Percentiles rank a stretch among this genome's conserved stretches.
phyloP scores from a whole-genome alignment of 2,888 invertebrate genomes.

The Apoderus coryli region DNA sequence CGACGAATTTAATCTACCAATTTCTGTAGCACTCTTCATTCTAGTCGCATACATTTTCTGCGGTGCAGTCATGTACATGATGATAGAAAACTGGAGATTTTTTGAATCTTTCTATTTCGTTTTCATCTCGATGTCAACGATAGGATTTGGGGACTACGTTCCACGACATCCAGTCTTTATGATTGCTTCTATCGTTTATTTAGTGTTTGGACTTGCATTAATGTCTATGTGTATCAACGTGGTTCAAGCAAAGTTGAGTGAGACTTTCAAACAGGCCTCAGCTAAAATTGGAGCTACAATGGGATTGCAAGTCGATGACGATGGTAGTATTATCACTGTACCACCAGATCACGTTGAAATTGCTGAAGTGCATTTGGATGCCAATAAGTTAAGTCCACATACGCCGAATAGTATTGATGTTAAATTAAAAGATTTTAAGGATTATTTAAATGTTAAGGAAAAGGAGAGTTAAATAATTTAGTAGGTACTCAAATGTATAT shows the following conservation, averaged over 20 bases:
- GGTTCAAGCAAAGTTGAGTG: slow-evolving; percentile 58
- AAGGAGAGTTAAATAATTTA: no score
- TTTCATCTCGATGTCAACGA: slow-evolving; percentile 92
- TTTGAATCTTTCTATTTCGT: slow-evolving; percentile 94
- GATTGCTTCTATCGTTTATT: slow-evolving; percentile 83
- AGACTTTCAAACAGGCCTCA: slow-evolving; percentile 72
- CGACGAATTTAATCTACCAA: slow-evolving; percentile 90
- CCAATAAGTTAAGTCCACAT: no score
- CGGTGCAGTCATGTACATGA: slow-evolving; percentile 66
- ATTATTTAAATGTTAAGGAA: no score
- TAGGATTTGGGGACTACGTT: slow-evolving; percentile 89
- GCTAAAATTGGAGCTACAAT: slow-evolving; percentile 76
- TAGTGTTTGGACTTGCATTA: slow-evolving; percentile 86
- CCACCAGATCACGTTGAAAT: slow-evolving; percentile 26
- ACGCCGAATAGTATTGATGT: no score
- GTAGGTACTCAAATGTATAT: no score
- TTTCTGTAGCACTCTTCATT: slow-evolving; percentile 74
- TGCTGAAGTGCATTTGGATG: slow-evolving; percentile 21
- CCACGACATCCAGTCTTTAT: slow-evolving; percentile 68
- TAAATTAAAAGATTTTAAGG: no score
- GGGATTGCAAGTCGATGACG: slow-evolving; percentile 58
- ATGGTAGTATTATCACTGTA: slow-evolving; percentile 32
- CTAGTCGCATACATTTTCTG: slow-evolving; percentile 73
- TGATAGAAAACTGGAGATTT: slow-evolving; percentile 77
- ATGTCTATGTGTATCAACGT: slow-evolving; percentile 97